Percentiles rank a stretch among this genome's conserved stretches.
Conservation (phyloP, 1,140 invertebrate species). For the Delia radicum region DNA sequence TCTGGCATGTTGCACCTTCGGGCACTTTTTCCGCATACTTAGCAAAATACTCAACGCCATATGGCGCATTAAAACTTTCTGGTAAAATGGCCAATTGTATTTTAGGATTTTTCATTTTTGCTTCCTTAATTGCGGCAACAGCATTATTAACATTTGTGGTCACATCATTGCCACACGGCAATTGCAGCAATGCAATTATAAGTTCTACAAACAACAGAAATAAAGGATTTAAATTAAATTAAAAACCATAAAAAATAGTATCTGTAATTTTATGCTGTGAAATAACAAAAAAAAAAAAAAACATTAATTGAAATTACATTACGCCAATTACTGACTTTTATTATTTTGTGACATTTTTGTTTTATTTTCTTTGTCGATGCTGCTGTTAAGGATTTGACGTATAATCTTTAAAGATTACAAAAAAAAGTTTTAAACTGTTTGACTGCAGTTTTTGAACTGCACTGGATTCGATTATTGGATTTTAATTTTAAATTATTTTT, state of each 20-base stretch:
- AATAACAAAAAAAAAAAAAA: not conserved
- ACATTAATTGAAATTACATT: not conserved
- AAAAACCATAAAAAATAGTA: not conserved
- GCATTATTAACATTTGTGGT: conserved; percentile 72
- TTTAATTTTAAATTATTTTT: not conserved
- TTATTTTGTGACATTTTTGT: not conserved
- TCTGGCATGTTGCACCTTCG: conserved; percentile 67
- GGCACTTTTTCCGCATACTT: conserved; percentile 86
- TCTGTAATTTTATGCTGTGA: no score
- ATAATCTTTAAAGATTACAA: not conserved
- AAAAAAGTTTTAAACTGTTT: not conserved
- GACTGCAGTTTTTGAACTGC: not conserved
- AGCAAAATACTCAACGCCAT: conserved; percentile 73
- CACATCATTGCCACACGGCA: conserved; percentile 74
- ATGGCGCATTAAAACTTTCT: conserved; percentile 94
- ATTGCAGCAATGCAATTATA: conserved; percentile 77
- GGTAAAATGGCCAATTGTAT: conserved; percentile 73
- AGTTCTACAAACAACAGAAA: conserved; percentile 45
- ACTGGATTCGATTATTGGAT: not conserved
- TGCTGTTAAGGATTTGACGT: no score
- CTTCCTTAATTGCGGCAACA: conserved; percentile 68
- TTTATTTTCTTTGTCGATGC: no score
- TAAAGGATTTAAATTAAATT: not conserved
- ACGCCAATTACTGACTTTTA: not conserved
- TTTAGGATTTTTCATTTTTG: conserved; percentile 69